Evolutionary conservation across 2,888 invertebrate species (phyloP).

Genomic region (Tinea trinotella): DNA sequence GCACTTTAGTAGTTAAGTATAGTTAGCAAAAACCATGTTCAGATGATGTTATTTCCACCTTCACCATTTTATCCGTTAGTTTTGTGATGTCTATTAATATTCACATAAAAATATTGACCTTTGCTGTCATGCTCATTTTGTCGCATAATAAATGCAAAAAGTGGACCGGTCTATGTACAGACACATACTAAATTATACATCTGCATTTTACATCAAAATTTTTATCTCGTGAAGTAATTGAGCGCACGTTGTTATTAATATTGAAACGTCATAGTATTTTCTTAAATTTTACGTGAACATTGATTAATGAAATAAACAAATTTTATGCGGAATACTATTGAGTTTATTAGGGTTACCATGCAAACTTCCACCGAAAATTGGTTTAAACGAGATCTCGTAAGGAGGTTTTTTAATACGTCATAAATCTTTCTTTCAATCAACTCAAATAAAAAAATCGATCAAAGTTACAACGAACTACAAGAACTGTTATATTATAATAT

Average conservation of each 20-base stretch:
- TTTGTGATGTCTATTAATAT: conserved; percentile 3
- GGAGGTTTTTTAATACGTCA: neutral
- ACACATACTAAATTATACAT: neutral
- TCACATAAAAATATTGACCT: conserved; percentile 1
- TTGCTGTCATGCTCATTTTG: neutral
- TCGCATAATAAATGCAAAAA: neutral
- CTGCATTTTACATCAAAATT: neutral
- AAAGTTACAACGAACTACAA: too few species aligned
- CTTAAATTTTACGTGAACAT: too few species aligned
- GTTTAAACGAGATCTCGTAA: too few species aligned
- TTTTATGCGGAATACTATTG: too few species aligned
- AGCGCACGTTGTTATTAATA: neutral
- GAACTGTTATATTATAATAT: too few species aligned
- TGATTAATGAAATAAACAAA: too few species aligned
- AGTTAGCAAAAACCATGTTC: too few species aligned
- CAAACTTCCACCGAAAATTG: too few species aligned
- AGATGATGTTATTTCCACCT: neutral
- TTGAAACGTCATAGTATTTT: too few species aligned
- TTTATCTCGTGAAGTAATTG: neutral
- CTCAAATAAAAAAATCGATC: too few species aligned
- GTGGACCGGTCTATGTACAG: neutral
- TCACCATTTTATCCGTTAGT: neutral
- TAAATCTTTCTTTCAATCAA: neutral
- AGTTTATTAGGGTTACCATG: too few species aligned
- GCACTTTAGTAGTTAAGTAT: too few species aligned